phyloP scores from a whole-genome alignment of 2,797 vertebrate species.

The Dallia pectoralis region DNA sequence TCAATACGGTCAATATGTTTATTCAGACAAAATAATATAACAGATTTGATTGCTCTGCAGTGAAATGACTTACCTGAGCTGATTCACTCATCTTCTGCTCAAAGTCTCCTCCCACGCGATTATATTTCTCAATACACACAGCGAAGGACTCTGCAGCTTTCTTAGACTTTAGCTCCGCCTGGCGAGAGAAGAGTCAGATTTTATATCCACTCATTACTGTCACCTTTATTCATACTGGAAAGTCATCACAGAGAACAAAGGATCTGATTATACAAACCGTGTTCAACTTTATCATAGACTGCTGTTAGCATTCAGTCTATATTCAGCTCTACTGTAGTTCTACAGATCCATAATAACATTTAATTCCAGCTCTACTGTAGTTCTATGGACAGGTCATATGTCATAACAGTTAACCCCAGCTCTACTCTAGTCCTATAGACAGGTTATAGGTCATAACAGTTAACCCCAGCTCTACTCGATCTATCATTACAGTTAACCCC shows the following conservation, averaged over 20 bases:
- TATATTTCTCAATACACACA: conserved; percentile 89
- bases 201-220: conserved; percentile 19
- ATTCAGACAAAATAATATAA: background rate
- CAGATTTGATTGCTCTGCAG: background rate
- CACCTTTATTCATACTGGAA: conserved; percentile 2
- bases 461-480: too few species aligned
- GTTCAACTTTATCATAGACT: background rate
- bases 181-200: conserved; percentile 41
- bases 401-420: background rate
- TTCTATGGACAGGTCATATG: background rate
- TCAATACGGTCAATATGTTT: too few species aligned
- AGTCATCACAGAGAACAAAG: conserved; percentile 17
- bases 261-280: conserved; percentile 18
- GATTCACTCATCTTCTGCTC: conserved; percentile 94
- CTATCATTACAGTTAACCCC: too few species aligned
- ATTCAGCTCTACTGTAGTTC: background rate
- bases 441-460: too few species aligned
- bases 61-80: conserved; percentile 74
- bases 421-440: too few species aligned
- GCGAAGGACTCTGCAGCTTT: conserved; percentile 86
- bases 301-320: background rate
- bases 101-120: conserved; percentile 85
- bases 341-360: background rate
- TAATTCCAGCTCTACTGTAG: background rate
- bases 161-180: conserved; percentile 93